Conservation (phyloP, 2,113 vertebrate genomes). For the Ageneiosus marmoratus region DNA sequence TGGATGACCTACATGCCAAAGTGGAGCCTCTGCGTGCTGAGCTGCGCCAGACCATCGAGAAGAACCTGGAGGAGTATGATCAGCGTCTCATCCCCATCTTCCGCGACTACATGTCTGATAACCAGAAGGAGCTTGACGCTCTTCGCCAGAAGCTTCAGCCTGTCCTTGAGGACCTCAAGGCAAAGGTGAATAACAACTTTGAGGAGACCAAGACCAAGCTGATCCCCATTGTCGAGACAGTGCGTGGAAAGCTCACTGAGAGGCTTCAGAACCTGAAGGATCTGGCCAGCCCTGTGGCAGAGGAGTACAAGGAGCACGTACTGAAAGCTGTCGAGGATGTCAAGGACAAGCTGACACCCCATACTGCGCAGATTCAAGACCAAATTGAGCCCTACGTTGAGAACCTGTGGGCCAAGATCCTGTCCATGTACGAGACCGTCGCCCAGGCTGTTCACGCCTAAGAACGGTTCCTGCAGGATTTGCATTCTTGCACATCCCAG, state of each 20-base stretch:
- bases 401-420: slow-evolving; percentile 64
- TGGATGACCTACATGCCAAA: slow-evolving; percentile 66
- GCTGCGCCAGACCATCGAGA: slow-evolving; percentile 70
- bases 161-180: slow-evolving; percentile 61
- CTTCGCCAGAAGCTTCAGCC: slow-evolving; percentile 66
- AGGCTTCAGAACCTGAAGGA: slow-evolving; percentile 70
- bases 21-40: slow-evolving; percentile 69
- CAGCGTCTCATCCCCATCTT: slow-evolving; percentile 67
- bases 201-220: slow-evolving; percentile 71
- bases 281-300: slow-evolving; percentile 63
- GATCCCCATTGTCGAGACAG: slow-evolving; percentile 65
- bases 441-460: slow-evolving; percentile 29
- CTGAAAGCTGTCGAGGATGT: slow-evolving; percentile 62
- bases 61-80: slow-evolving; percentile 67
- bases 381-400: slow-evolving; percentile 56
- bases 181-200: slow-evolving; percentile 65
- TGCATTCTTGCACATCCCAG: neutral
- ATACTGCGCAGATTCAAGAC: slow-evolving; percentile 50
- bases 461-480: neutral
- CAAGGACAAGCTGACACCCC: slow-evolving; percentile 55
- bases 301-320: slow-evolving; percentile 64
- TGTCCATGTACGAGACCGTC: slow-evolving; percentile 39
- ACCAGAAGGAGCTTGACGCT: slow-evolving; percentile 52
- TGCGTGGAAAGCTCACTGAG: slow-evolving; percentile 69
- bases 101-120: slow-evolving; percentile 62